Conservation (phyloP, 2,888 invertebrate species). For the Sialis lutaria region DNA sequence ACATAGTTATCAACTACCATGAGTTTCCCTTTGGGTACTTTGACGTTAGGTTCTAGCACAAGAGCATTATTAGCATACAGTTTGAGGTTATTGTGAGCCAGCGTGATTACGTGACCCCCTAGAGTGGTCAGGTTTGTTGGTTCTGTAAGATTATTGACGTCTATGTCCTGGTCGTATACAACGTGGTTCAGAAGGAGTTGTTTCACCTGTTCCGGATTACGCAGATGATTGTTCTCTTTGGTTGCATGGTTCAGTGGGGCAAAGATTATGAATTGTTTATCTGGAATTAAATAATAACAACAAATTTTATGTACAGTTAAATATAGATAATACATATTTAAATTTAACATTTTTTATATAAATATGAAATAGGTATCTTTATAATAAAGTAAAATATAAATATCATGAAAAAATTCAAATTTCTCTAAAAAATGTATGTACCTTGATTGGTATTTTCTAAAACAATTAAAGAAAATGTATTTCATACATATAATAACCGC, state of each 20-base stretch:
- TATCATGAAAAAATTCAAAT: too few relatives aligned
- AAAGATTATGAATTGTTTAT: constrained; percentile 39
- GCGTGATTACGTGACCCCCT: constrained; percentile 25
- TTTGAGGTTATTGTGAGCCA: constrained; percentile 20
- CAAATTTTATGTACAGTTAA: background rate
- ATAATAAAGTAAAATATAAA: background rate
- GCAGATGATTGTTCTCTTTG: constrained; percentile 25
- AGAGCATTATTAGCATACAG: constrained; percentile 26
- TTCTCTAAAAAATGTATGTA: too few relatives aligned
- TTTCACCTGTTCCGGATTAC: constrained; percentile 32
- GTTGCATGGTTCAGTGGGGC: constrained; percentile 34
- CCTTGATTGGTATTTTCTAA: background rate
- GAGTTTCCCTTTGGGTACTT: constrained; percentile 25
- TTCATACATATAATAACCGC: too few relatives aligned
- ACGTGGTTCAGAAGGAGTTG: constrained; percentile 40
- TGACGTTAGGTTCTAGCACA: constrained; percentile 23
- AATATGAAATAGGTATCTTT: background rate
- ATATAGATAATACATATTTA: constrained; percentile 3
- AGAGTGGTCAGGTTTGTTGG: constrained; percentile 28
- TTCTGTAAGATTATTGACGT: constrained; percentile 28
- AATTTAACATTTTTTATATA: background rate
- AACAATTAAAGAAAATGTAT: too few relatives aligned
- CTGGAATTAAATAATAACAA: constrained; percentile 22
- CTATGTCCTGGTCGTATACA: constrained; percentile 34
- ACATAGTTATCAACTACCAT: constrained; percentile 27